Conservation (phyloP, 2,113 vertebrate genomes). For the Tiliqua scincoides region DNA sequence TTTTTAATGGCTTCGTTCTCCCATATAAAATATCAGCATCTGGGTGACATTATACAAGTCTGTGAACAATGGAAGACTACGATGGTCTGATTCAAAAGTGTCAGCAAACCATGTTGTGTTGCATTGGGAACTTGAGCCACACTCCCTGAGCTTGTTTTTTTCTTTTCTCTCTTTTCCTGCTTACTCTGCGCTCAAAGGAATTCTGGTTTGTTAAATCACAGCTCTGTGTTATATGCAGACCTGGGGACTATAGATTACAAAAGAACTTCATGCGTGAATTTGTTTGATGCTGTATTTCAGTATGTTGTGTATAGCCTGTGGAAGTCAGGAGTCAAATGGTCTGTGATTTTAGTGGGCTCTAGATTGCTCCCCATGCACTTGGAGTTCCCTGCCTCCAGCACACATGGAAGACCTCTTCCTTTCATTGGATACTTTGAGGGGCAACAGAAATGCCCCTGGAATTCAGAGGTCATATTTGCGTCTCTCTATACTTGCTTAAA, state of each 20-base stretch:
- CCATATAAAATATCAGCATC: too few relatives aligned
- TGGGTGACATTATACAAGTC: neutral
- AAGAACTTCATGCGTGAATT: too few relatives aligned
- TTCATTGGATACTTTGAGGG: constrained; percentile 46
- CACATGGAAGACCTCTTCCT: neutral
- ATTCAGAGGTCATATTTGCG: neutral
- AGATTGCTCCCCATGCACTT: neutral
- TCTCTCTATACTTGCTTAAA: constrained; percentile 56
- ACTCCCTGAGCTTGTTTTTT: too few relatives aligned
- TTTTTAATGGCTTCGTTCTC: neutral
- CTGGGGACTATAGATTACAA: too few relatives aligned
- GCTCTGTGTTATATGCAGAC: too few relatives aligned
- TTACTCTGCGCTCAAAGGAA: neutral
- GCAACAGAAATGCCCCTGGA: neutral
- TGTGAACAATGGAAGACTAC: too few relatives aligned
- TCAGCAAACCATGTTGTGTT: too few relatives aligned
- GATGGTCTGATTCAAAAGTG: too few relatives aligned
- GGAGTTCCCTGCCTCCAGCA: constrained; percentile 9
- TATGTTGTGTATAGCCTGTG: neutral
- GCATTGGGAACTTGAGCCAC: too few relatives aligned
- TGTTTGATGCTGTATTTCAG: neutral
- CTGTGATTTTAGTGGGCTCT: neutral
- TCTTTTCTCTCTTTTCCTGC: too few relatives aligned
- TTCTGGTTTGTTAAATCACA: too few relatives aligned
- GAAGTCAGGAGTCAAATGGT: neutral